Base-by-base conservation (phyloP, 2,797 vertebrate species). In the Sparus aurata region DNA sequence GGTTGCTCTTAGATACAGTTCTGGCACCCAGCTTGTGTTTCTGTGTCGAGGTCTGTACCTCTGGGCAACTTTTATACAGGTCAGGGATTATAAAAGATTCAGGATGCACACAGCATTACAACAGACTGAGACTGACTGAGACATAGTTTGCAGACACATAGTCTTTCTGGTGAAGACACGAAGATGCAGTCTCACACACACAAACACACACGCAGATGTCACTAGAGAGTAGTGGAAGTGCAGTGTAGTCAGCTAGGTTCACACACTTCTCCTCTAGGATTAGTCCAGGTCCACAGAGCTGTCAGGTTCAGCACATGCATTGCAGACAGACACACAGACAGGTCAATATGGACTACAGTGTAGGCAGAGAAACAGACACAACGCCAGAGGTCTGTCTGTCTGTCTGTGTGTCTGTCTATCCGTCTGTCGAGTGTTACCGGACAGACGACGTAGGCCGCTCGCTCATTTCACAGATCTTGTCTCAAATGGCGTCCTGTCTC, bases 371-470 rank as follows among this genome's bases (percentile, higher is more conserved):
- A 94, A 93, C 94, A 95, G 94, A 94, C 94, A 92, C 93, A 92
- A 87, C 90, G 94, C 75, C 91, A 93, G 91, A 94, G 91, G 93
- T 95, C 95, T 95, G 96, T 96, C 95, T 95, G 94, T 94, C 93
- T 96, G 95, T 95, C 94, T 95, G 95, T 95, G 93, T 95, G 95
- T 96, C 95, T 95, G 93, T 95, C 91, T 90, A 91, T 95, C 77
- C 91, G 95, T 95, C 94, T 94, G 84, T 94, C 89, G 57, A 60
- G 79, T 75, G 87, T 94, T 95, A 89, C 90, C 84, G 94, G 95
- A 94, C 95, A 96, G 95, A 95, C 93, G 89, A 86, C 84, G 80
- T 93, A 94, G 94, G 92, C 88, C 90, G 90, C 89, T 92, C 89
- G 90, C 50, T 92, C 87, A 79, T 85, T 87, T 90, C 88, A 88